A percentile compares a stretch with the other conserved stretches of the same genome.
Evolutionary conservation across 2,888 invertebrate species (phyloP).

Genomic region (Abscondita cerata): DNA sequence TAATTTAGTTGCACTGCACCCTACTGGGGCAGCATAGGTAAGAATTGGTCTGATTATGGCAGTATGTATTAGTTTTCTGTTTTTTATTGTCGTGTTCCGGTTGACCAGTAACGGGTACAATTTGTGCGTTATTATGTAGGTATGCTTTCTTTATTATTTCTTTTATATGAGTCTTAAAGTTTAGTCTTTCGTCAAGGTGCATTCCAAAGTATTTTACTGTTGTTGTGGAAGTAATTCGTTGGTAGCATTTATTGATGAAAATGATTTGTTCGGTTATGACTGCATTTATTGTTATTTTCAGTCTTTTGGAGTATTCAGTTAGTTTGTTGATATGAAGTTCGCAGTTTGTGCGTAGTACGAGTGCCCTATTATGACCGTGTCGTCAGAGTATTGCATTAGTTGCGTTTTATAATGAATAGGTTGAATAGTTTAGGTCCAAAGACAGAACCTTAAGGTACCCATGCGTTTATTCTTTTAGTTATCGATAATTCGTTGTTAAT

Average conservation of each 20-base stretch:
- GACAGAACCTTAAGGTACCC: no score
- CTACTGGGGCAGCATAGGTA: slow-evolving; percentile 42
- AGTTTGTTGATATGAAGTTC: no score
- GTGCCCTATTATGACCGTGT: slow-evolving; percentile 2
- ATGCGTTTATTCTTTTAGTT: background rate
- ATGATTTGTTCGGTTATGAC: slow-evolving; percentile 3
- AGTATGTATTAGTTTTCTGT: slow-evolving; percentile 41
- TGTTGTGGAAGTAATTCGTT: background rate
- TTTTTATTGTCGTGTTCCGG: slow-evolving; percentile 20
- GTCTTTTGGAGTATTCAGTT: no score
- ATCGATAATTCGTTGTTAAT: slow-evolving; percentile 19
- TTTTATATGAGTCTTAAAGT: slow-evolving; percentile 33
- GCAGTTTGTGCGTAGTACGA: no score
- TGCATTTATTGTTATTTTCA: background rate
- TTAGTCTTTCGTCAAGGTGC: slow-evolving; percentile 35
- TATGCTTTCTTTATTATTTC: slow-evolving; percentile 7
- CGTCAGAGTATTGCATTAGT: background rate
- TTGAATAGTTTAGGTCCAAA: slow-evolving; percentile 9
- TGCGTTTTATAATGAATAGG: background rate
- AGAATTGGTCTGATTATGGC: slow-evolving; percentile 38
- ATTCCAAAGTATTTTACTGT: slow-evolving; percentile 41
- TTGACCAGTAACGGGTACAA: slow-evolving; percentile 23
- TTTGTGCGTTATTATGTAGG: slow-evolving; percentile 21
- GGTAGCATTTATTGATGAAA: slow-evolving; percentile 2
- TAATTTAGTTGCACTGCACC: slow-evolving; percentile 34